phyloP scores from a whole-genome alignment of 2,113 vertebrate genomes.

The Crocuta crocuta region DNA sequence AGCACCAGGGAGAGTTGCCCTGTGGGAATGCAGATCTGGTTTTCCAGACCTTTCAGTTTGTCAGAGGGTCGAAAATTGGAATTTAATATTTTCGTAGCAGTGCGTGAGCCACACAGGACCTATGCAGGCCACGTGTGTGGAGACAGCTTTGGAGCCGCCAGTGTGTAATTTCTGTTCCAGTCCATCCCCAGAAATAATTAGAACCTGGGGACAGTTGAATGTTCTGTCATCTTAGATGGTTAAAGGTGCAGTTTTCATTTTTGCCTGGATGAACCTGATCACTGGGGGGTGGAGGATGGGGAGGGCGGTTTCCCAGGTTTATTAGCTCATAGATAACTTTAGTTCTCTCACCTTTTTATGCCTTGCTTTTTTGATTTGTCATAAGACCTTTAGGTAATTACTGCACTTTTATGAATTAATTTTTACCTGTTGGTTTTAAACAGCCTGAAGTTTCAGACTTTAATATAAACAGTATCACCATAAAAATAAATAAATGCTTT shows the following conservation, averaged over 20 bases:
- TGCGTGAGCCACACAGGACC: not conserved
- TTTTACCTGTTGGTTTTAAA: not conserved
- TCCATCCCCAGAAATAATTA: not conserved
- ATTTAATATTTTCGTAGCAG: not conserved
- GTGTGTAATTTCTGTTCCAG: not conserved
- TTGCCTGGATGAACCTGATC: not conserved
- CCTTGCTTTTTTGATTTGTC: not conserved
- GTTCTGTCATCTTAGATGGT: not conserved
- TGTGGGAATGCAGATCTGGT: not conserved
- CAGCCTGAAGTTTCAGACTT: not conserved
- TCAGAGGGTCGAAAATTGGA: not conserved
- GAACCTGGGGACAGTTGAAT: not conserved
- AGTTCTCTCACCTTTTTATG: not conserved
- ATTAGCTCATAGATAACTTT: not conserved
- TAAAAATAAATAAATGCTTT: not conserved
- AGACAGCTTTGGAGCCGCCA: not conserved
- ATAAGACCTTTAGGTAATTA: not conserved
- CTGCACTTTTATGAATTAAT: not conserved
- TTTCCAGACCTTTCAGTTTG: not conserved
- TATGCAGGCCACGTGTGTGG: too few relatives aligned
- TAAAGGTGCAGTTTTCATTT: not conserved
- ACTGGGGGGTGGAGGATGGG: too few relatives aligned
- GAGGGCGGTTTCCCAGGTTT: not conserved
- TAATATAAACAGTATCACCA: not conserved
- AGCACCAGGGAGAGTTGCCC: not conserved